Conservation (phyloP, 2,888 invertebrate species). For the Trachelus tabidus region DNA sequence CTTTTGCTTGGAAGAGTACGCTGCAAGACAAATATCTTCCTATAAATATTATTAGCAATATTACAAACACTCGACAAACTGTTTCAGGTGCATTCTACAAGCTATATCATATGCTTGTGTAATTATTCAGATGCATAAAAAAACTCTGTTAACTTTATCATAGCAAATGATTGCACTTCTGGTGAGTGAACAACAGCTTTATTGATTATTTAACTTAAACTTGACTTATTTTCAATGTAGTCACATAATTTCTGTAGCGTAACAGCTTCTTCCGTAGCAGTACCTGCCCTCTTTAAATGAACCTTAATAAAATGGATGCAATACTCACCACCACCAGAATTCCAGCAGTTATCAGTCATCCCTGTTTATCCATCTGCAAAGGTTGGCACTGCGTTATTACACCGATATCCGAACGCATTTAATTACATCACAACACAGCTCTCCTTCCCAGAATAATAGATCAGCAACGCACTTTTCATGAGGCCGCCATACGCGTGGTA, state of each 20-base stretch:
- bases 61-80: background rate
- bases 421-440: constrained; percentile 50
- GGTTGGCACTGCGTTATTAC: constrained; percentile 55
- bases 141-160: background rate
- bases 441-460: constrained; percentile 43
- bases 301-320: constrained; percentile 7
- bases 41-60: background rate
- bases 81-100: background rate
- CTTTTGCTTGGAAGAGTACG: background rate
- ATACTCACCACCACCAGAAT: constrained; percentile 79
- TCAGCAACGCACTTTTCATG: constrained; percentile 40
- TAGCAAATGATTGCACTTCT: background rate
- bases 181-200: background rate
- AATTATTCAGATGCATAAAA: background rate
- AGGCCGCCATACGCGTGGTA: constrained; percentile 28
- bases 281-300: background rate
- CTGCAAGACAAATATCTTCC: background rate
- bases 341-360: constrained; percentile 86
- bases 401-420: constrained; percentile 39
- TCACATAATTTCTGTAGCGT: background rate
- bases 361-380: constrained; percentile 68
- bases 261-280: background rate
- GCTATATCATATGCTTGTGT: background rate
- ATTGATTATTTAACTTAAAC: background rate
- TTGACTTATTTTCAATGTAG: background rate